A percentile compares a stretch with the other conserved stretches of the same genome.
phyloP scores from a whole-genome alignment of 2,113 vertebrate species.

The Nesogale talazaci region DNA sequence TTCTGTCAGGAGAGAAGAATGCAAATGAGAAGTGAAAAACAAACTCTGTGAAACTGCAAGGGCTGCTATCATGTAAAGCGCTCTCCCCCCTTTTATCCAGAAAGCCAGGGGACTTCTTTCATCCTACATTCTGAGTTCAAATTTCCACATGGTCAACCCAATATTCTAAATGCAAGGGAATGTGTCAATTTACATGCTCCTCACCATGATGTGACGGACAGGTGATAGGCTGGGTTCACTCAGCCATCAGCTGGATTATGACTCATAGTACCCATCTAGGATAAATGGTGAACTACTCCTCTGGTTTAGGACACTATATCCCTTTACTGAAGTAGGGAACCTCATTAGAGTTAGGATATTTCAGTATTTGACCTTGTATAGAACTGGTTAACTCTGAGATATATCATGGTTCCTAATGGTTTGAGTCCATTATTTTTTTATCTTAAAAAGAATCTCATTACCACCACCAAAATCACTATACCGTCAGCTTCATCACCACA shows the following conservation, averaged over 20 bases:
- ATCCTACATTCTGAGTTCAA: neutral
- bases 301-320: no score
- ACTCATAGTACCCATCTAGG: no score
- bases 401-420: no score
- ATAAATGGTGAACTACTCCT: no score
- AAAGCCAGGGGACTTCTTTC: neutral
- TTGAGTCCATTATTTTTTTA: neutral
- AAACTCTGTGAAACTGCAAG: conserved; percentile 3
- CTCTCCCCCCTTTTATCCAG: neutral
- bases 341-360: neutral
- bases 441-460: neutral
- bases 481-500: neutral
- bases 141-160: neutral
- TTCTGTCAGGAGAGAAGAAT: conserved; percentile 44
- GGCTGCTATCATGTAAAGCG: conserved; percentile 5
- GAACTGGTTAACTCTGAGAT: neutral
- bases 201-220: neutral
- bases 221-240: no score
- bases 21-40: conserved; percentile 33
- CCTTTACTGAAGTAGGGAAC: no score
- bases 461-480: neutral
- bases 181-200: neutral
- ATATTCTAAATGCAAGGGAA: neutral
- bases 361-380: neutral
- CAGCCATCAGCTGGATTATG: no score